phyloP scores from a whole-genome alignment of 2,113 vertebrate species.

The Cochlearius cochlearius region DNA sequence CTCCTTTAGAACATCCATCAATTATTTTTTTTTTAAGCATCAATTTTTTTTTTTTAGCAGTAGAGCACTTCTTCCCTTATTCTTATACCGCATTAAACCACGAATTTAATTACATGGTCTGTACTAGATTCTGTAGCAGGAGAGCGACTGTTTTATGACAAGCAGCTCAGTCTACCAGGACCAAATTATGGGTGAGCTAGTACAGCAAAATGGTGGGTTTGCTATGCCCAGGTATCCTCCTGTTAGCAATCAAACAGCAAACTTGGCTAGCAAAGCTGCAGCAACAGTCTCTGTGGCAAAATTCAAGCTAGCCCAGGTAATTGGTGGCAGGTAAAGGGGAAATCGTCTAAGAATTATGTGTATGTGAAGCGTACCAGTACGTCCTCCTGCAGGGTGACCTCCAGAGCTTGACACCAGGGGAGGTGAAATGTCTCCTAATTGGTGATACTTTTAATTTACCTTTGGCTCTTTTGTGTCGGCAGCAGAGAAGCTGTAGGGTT shows the following conservation, averaged over 20 bases:
- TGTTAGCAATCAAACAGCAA: neutral
- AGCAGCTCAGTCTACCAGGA: neutral
- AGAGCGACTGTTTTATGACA: neutral
- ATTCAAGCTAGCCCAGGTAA: neutral
- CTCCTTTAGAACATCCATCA: neutral
- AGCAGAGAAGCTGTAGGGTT: neutral
- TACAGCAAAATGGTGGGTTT: neutral
- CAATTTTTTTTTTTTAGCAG: neutral
- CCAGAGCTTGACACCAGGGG: neutral
- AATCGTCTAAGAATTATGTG: rapidly evolving
- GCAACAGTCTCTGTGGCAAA: neutral
- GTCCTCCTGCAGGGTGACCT: neutral
- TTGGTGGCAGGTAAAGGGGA: neutral
- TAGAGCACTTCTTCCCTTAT: neutral
- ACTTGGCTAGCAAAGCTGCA: neutral
- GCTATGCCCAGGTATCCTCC: neutral
- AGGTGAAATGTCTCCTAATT: neutral
- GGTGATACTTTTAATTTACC: neutral
- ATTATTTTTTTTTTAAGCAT: neutral
- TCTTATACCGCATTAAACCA: neutral
- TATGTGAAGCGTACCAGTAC: rapidly evolving
- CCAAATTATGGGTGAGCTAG: neutral
- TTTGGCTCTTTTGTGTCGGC: neutral
- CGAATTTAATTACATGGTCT: neutral
- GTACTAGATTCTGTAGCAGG: neutral